Percentiles rank a stretch among this genome's conserved stretches.
phyloP scores from a whole-genome alignment of 2,113 vertebrate genomes.

The Ailuropoda melanoleuca region DNA sequence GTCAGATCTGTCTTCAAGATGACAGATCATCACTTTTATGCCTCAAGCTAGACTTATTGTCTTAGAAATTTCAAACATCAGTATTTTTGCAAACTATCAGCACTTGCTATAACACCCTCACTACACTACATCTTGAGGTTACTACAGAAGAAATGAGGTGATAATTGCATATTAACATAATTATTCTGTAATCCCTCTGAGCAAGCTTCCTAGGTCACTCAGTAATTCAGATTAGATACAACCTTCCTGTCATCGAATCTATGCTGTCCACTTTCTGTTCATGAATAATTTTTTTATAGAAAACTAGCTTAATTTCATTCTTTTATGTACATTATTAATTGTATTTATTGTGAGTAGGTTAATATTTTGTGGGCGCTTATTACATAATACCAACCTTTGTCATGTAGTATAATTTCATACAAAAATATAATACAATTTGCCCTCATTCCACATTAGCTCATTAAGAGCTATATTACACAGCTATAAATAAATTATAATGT shows the following conservation, averaged over 20 bases:
- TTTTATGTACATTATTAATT: conserved; percentile 87
- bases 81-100: conserved; percentile 93
- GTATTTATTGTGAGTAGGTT: conserved; percentile 82
- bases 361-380: conserved; percentile 76
- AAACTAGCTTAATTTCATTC: conserved; percentile 81
- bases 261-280: conserved; percentile 90
- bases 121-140: conserved; percentile 91
- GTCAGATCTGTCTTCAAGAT: conserved; percentile 86
- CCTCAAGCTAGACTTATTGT: conserved; percentile 86
- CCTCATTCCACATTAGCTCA: conserved; percentile 65
- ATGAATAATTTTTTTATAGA: conserved; percentile 85
- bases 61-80: conserved; percentile 88
- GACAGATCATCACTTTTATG: conserved; percentile 86
- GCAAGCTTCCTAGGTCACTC: conserved; percentile 90
- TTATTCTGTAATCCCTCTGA: conserved; percentile 92
- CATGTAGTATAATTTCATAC: conserved; percentile 62
- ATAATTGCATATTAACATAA: conserved; percentile 98
- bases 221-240: conserved; percentile 88
- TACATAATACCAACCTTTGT: conserved; percentile 75
- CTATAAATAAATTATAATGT: conserved; percentile 47
- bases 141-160: conserved; percentile 92
- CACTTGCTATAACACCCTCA: conserved; percentile 91
- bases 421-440: conserved; percentile 61
- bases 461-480: conserved; percentile 61
- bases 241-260: conserved; percentile 86